phyloP scores from a whole-genome alignment of 2,888 invertebrate genomes.

The Drosophila ustulata region DNA sequence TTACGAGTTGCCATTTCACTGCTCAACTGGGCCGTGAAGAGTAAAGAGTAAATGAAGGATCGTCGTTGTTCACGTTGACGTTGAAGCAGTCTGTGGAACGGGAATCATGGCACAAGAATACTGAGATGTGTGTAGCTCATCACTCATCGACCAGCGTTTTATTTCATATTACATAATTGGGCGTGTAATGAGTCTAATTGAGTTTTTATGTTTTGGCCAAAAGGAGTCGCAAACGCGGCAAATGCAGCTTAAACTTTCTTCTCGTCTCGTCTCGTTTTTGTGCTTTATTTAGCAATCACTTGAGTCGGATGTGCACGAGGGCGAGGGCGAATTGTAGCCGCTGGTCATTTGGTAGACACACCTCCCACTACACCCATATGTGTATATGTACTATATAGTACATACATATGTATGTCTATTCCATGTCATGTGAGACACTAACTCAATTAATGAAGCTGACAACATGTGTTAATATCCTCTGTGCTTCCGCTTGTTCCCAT shows the following conservation, averaged over 20 bases:
- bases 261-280: neutral
- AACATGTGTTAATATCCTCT: constrained; percentile 84
- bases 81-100: neutral
- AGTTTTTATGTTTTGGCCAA: constrained; percentile 83
- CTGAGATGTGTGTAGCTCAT: neutral
- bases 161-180: constrained; percentile 82
- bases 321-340: constrained; percentile 70
- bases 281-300: constrained; percentile 36
- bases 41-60: constrained; percentile 59
- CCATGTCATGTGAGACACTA: constrained; percentile 69
- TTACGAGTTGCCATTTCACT: constrained; percentile 77
- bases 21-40: constrained; percentile 76
- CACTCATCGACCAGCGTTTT: constrained; percentile 51
- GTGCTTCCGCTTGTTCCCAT: constrained; percentile 62
- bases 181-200: constrained; percentile 85
- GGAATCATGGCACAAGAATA: neutral
- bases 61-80: constrained; percentile 22
- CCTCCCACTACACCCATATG: constrained; percentile 39
- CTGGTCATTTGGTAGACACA: constrained; percentile 79
- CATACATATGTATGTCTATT: constrained; percentile 72
- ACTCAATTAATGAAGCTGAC: constrained; percentile 82
- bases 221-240: constrained; percentile 41
- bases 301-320: constrained; percentile 17
- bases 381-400: too few relatives aligned
- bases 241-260: constrained; percentile 19